Percentiles rank a stretch among this genome's conserved stretches.
Evolutionary conservation across 2,888 invertebrate genomes (phyloP).

Genomic region (Lucinisca nassula): DNA sequence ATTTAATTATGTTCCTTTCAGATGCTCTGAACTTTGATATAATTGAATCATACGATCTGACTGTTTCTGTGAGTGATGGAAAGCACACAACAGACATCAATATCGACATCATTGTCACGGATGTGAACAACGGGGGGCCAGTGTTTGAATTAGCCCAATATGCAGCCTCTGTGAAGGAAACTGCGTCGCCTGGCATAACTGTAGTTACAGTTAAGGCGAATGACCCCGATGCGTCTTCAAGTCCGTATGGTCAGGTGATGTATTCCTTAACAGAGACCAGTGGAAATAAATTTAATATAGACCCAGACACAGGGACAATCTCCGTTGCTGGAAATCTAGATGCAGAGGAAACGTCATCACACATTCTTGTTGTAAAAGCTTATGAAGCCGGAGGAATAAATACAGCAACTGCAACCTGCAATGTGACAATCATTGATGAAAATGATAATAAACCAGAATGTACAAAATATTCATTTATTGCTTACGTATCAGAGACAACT

Average conservation of each 20-base stretch:
- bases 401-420: slow-evolving; percentile 61
- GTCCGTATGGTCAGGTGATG: slow-evolving; percentile 68
- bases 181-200: slow-evolving; percentile 45
- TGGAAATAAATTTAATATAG: slow-evolving; percentile 73
- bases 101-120: slow-evolving; percentile 71
- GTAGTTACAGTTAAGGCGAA: slow-evolving; percentile 72
- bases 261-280: slow-evolving; percentile 74
- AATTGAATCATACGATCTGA: slow-evolving; percentile 57
- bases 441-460: slow-evolving; percentile 76
- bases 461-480: slow-evolving; percentile 57
- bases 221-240: slow-evolving; percentile 72
- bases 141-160: slow-evolving; percentile 54
- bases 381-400: slow-evolving; percentile 68
- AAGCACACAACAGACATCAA: slow-evolving; percentile 59
- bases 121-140: slow-evolving; percentile 78
- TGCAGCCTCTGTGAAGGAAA: slow-evolving; percentile 61
- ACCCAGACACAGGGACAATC: slow-evolving; percentile 69
- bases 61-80: slow-evolving; percentile 75
- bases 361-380: slow-evolving; percentile 71
- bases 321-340: slow-evolving; percentile 76
- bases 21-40: slow-evolving; percentile 78
- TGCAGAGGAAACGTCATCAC: slow-evolving; percentile 74
- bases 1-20: neutral
- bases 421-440: slow-evolving; percentile 62
- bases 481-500: slow-evolving; percentile 66